A percentile compares a stretch with the other conserved stretches of the same genome.
phyloP scores from a whole-genome alignment of 2,113 vertebrate species.

The Paralichthys olivaceus region DNA sequence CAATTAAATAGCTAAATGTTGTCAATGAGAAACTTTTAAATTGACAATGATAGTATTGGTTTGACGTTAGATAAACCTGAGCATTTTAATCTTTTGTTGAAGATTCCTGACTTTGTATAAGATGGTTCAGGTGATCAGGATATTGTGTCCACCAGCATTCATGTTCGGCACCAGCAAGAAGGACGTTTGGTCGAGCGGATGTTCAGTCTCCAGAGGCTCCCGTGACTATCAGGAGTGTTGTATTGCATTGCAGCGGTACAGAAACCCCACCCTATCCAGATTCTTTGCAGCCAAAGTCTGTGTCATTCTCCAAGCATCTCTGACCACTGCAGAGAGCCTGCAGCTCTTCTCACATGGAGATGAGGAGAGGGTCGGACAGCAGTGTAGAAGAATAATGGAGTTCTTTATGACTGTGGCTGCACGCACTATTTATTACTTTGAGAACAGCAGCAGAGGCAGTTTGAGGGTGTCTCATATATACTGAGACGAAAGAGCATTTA shows the following conservation, averaged over 20 bases:
- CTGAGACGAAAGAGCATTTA: not conserved
- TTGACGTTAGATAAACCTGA: no score
- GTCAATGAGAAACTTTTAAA: no score
- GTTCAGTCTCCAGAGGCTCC: conserved; percentile 31
- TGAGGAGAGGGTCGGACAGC: conserved; percentile 33
- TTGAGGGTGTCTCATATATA: not conserved
- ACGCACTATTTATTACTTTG: conserved; percentile 12
- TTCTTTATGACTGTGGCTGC: conserved; percentile 43
- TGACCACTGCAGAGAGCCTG: conserved; percentile 56
- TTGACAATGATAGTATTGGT: no score
- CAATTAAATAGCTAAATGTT: not conserved
- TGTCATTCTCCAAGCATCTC: conserved; percentile 75
- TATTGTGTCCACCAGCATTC: not conserved
- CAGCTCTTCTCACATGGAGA: conserved; percentile 39
- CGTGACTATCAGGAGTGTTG: conserved; percentile 47
- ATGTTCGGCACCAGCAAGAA: conserved; percentile 3
- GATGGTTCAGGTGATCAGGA: conserved; percentile 3
- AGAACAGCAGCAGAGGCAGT: not conserved
- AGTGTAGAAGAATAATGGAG: conserved; percentile 43
- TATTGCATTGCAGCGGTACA: conserved; percentile 47
- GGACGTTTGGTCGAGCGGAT: not conserved
- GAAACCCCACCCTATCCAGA: conserved; percentile 58
- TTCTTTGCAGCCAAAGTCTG: conserved; percentile 57
- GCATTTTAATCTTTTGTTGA: no score
- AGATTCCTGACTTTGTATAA: no score